Base-by-base conservation (phyloP, 2,888 invertebrate genomes). In the Orgyia antiqua region DNA sequence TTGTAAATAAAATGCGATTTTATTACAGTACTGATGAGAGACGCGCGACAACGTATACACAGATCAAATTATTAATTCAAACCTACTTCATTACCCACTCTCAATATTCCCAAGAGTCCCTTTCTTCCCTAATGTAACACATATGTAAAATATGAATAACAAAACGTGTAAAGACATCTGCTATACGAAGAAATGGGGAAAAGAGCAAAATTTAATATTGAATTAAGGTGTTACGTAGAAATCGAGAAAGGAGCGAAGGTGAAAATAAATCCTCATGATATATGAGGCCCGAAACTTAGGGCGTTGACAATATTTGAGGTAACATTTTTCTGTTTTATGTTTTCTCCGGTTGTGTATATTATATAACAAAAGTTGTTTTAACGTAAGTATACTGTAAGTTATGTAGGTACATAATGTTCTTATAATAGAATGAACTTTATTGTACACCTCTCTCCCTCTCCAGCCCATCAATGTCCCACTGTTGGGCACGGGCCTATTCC, bases 151-250 rank as follows among this genome's bases (percentile, higher is more conserved):
- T 78, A 80, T 78, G 76, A 80, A 82, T 80, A 77, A 77, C 70
- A 74, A 71, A 77, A 80, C 68, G 58, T 55, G 67, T 65, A 68
- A 72, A 75, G 72, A 75, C 80, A 76, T 79, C 70, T 79, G 73
- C 68, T 61, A 58, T 58, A 68, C 60, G 64, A 60, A 65, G n/a
- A 20, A 63, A 64, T 58, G 57, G 50, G 61, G 62, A 61, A 73
- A 68, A 69, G 68, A 71, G 73, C 75, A 74, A 69, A 77, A 83
- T 84, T 83, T 83, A 80, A 82, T 83, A 84, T 83, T 83, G 83
- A 84, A 84, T 84, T 84, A 84, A 82, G 80, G 79, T 71, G 77
- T 82, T 78, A 73, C 68, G 72, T 70, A 66, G 64, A 75, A 80
- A 83, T 83, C 78, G 83, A 78, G 82, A 71, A 73, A 67, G 69